Conservation (phyloP, 1,140 invertebrate species). For the Megathymus violae region DNA sequence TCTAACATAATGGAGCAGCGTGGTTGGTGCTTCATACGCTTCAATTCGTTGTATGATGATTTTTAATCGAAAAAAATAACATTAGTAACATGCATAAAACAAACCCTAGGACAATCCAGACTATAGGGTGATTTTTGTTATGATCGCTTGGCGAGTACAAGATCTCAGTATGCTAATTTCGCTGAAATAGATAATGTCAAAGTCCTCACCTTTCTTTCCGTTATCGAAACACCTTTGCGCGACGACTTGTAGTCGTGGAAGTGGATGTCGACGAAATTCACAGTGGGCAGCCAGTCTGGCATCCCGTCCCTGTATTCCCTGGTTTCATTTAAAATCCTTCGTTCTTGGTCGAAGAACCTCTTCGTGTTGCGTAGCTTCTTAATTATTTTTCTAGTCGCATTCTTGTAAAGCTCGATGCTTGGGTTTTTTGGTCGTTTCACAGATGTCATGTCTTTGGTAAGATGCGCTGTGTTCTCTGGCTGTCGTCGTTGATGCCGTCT, state of each 20-base stretch:
- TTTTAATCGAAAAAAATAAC: too few relatives aligned
- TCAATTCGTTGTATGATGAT: too few relatives aligned
- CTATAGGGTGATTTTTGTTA: too few relatives aligned
- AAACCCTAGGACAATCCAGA: too few relatives aligned
- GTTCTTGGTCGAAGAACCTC: constrained; percentile 63
- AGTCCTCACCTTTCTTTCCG: constrained; percentile 63
- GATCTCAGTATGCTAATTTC: too few relatives aligned
- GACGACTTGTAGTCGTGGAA: constrained; percentile 61
- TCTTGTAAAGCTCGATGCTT: constrained; percentile 62
- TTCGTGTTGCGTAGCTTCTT: constrained; percentile 69
- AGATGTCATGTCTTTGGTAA: constrained; percentile 61
- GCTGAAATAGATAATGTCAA: too few relatives aligned
- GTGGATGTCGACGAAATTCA: constrained; percentile 74
- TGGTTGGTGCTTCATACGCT: too few relatives aligned
- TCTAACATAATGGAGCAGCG: too few relatives aligned
- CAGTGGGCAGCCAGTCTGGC: constrained; percentile 71
- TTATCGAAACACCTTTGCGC: constrained; percentile 53
- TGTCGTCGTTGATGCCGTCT: constrained; percentile 61
- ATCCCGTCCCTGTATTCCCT: constrained; percentile 68
- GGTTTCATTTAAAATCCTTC: constrained; percentile 59
- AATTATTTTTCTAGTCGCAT: constrained; percentile 63
- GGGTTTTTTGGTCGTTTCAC: constrained; percentile 52
- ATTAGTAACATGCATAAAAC: too few relatives aligned
- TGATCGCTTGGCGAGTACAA: too few relatives aligned
- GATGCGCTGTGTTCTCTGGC: constrained; percentile 45